Evolutionary conservation across 1,140 invertebrate species (phyloP).

Genomic region (Daktulosphaira vitifoliae): DNA sequence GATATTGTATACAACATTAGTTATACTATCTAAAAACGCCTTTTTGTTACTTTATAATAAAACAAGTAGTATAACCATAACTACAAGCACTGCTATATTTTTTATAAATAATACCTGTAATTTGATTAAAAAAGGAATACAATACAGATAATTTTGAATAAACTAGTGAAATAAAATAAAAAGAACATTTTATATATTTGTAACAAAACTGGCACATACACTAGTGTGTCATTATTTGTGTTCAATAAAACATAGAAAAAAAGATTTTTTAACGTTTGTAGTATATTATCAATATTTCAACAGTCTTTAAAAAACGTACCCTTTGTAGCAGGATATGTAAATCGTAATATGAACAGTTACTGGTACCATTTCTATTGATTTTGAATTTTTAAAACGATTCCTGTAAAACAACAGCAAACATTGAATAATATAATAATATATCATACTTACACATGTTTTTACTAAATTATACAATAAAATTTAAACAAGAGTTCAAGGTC

Average conservation of each 20-base stretch:
- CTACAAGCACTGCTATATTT: no score
- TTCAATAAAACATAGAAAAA: no score
- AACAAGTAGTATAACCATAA: no score
- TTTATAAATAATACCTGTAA: conserved; percentile 29
- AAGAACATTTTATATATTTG: conserved; percentile 21
- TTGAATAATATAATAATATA: no score
- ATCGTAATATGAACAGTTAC: conserved; percentile 19
- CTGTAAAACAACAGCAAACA: conserved; percentile 14
- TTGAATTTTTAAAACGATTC: conserved; percentile 20
- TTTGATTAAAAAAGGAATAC: conserved; percentile 22
- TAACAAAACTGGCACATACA: conserved; percentile 19
- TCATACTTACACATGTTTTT: no score
- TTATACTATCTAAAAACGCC: no score
- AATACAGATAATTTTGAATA: conserved; percentile 18
- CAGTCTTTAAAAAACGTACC: conserved; percentile 33
- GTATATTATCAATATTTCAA: conserved; percentile 31
- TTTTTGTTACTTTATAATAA: no score
- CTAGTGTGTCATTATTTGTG: conserved; percentile 11
- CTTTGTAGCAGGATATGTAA: conserved; percentile 32
- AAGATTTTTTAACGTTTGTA: no score
- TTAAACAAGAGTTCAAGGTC: no score
- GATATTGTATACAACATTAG: no score
- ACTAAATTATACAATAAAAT: no score
- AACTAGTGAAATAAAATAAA: conserved; percentile 20
- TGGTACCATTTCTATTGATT: conserved; percentile 21